Conservation (phyloP, 2,113 vertebrate genomes). For the Campylomormyrus numenius region DNA sequence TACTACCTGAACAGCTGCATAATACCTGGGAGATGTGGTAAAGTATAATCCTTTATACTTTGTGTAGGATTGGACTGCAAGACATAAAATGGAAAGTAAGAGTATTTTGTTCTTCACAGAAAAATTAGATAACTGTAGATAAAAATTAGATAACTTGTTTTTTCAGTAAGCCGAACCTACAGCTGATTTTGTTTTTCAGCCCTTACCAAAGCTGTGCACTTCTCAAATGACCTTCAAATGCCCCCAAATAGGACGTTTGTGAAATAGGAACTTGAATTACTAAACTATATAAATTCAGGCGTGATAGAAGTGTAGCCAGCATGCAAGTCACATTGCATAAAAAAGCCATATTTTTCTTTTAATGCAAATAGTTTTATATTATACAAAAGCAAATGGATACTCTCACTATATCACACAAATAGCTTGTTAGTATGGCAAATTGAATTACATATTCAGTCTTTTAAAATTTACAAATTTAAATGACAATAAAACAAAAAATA, state of each 20-base stretch:
- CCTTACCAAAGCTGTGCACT: neutral
- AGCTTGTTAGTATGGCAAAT: conserved; percentile 70
- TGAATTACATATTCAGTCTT: conserved; percentile 64
- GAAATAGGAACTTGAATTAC: neutral
- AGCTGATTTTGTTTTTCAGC: neutral
- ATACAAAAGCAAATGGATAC: conserved; percentile 69
- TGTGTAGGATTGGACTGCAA: neutral
- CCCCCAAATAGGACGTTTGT: neutral
- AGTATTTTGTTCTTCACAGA: neutral
- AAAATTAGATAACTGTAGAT: neutral
- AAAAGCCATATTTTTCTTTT: conserved; percentile 24
- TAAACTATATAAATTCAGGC: neutral
- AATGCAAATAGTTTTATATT: conserved; percentile 67
- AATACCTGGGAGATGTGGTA: neutral
- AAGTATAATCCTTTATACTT: neutral
- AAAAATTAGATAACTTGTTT: neutral
- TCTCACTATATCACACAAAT: conserved; percentile 69
- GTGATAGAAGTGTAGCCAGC: neutral
- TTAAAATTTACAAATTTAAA: conserved; percentile 70
- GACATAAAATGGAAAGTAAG: neutral
- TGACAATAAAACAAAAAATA: conserved; percentile 59
- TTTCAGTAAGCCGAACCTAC: neutral
- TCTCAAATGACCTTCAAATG: neutral
- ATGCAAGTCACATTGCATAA: neutral
- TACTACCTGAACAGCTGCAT: neutral